Conservation (phyloP, 2,888 invertebrate species). For the Pecten maximus region DNA sequence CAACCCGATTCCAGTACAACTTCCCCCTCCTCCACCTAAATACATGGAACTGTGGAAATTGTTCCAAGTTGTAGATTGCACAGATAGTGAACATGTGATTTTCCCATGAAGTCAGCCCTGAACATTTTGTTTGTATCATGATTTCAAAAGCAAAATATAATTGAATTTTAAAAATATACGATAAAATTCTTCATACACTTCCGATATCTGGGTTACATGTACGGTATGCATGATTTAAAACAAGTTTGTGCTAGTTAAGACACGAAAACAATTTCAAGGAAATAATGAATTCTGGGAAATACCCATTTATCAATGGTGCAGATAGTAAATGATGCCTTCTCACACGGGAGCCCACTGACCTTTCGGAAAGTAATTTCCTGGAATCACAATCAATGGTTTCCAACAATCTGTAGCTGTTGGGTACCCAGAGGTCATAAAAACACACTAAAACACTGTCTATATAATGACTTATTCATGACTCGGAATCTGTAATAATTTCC, state of each 20-base stretch:
- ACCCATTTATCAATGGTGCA: not conserved
- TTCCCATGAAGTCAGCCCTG: too few relatives aligned
- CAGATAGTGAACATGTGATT: too few relatives aligned
- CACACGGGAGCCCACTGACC: not conserved
- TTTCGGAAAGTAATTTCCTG: not conserved
- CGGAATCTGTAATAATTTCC: constrained; percentile 3
- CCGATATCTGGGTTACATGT: not conserved
- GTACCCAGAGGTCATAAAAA: not conserved
- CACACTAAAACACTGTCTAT: not conserved
- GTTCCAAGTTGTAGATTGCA: too few relatives aligned
- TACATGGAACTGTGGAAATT: too few relatives aligned
- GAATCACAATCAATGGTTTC: constrained; percentile 9
- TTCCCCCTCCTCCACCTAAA: too few relatives aligned
- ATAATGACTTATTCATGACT: not conserved
- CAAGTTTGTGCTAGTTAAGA: not conserved
- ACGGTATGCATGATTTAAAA: not conserved
- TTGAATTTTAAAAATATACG: too few relatives aligned
- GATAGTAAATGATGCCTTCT: not conserved
- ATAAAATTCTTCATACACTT: too few relatives aligned
- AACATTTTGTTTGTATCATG: too few relatives aligned
- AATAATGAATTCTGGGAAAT: not conserved
- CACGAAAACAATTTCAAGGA: not conserved
- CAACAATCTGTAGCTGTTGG: not conserved
- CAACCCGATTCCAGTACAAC: too few relatives aligned
- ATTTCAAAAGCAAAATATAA: too few relatives aligned